Base-by-base conservation (phyloP, 2,797 vertebrate genomes). In the Mionectes olivaceus region DNA sequence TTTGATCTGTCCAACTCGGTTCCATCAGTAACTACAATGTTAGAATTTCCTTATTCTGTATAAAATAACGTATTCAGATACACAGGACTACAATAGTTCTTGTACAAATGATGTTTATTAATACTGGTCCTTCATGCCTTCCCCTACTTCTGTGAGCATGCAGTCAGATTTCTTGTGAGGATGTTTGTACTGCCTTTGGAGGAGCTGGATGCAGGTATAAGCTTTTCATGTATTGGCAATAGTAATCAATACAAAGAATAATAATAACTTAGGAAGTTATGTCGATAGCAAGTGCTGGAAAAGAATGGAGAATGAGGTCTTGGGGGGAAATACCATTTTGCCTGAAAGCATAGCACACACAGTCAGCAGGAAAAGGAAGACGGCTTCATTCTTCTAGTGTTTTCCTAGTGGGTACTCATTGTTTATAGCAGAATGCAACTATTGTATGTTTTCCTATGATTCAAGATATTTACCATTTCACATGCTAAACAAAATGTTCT, bases 301-400 rank as follows among this genome's bases (percentile, higher is more conserved):
- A 97, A 96, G 79, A 91, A 94, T 33, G 30, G 69, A 94, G 80
- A 30, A 25, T 49, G 71, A 21, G 7, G 71, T 87, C 81, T 91
- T 86, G 50, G 68, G 97, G 89, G 96, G 84, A 98, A 97, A 93
- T 55, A 19, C 63, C 50, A 83, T 96, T 98, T 95, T 79, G 65
- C 47, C 79, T 87, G 88, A 86, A 94, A 96, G 92, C 28, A 47
- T 63, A 81, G 87, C 50, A 75, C 47, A 17, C 32, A 32, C 39
- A 88, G 82, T 74, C 94, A 94, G 90, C 94, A 93, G 97, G 97
- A 97, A 98, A 94, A 91, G 92, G 96, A 97, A 96, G 67, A 67
- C 52, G 12, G 33, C 87, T 95, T 85, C 37, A 93, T 97, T 97
- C 75, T 88, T 93, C 73, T 49, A 35, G 21, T 68, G 89, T 96